Base-by-base conservation (phyloP, 2,797 vertebrate species). In the Rallus crepitans region DNA sequence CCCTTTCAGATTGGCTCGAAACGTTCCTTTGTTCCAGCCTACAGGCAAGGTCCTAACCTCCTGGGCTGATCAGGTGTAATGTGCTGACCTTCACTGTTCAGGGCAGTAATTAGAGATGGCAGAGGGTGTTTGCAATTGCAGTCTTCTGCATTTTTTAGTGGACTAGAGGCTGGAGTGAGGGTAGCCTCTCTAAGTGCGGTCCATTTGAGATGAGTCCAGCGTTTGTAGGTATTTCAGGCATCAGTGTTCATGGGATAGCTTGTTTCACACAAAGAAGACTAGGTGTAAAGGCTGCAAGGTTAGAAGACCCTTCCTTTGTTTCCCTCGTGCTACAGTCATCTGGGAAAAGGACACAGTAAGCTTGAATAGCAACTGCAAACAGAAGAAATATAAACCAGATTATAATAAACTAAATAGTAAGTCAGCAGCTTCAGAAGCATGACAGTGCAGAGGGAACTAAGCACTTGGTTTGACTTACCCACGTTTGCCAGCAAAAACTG, bases 61-160 rank as follows among this genome's bases (percentile, higher is more conserved):
- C 55, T 37, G 31, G 37, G 50, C 56, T 92, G 72, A 83, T 93
- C 94, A 93, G 82, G 65, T 95, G 87, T 91, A 96, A 89, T 91
- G 95, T 72, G 61, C 87, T 66, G 91, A 94, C 82, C 91, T 93
- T 89, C 63, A 33, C 56, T 90, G 63, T 64, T 85, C 52, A 25
- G 80, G 52, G 23, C 69, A 84, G 94, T 94, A 94, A 95, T 85
- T 40, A 76, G 89, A 96, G 91, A 94, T 35, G 66, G 42, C 35
- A 89, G 42, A 69, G 30, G 35, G 61, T 83, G 63, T 7, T 94
- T 64, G 39, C 72, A 72, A 4, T 55, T 92, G 65, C 37, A 96
- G 53, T 93, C 96, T 93, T 95, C 92, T 87, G 59, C 76, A 86
- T 90, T 86, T 93, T 91, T 89, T 73, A 96, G 20, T 83, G 24